Evolutionary conservation across 2,113 vertebrate species (phyloP), one percentile per base, ranked within the genome.

Genomic region (Ardeotis arabs): DNA sequence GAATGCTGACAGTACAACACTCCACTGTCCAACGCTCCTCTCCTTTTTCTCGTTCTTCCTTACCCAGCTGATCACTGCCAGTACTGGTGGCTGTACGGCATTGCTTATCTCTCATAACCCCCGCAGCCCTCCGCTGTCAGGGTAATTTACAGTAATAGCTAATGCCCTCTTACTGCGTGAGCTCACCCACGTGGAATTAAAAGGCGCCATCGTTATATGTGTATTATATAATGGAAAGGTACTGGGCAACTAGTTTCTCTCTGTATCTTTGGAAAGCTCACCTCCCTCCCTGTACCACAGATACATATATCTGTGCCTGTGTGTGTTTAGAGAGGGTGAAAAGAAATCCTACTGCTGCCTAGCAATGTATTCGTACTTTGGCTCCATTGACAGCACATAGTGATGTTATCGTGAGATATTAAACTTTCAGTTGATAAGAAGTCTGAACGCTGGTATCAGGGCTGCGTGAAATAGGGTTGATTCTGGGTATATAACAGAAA

Each of bases 41-140:
- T 95, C 81, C 73, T 75, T 95, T 89, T 76, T 90, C 95, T 96
- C 31, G 37, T 95, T 97, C 96, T 97, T 97, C 97, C 97, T 98
- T 97, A 97, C 94, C 93, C 84, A 79, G 93, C 97, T 98, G 97
- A 98, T 98, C 97, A 96, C 95, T 96, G 90, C 87, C 89, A 64
- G 95, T 94, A n/a, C 63, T 64, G 84, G 84, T 95, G 90, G 58
- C 66, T 95, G 93, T 94, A 87, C 79, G 84, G 83, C 69, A 31
- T 35, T 73, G 68, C 87, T 97, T 55, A 67, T 60, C 82, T 89
- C 59, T 12, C 15, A 10, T 59, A 89, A 93, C 91, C 93, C 96
- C 93, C 67, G 73, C 85, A 91, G 90, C 87, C 90, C 85, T 95
- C n/a, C 37, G 12, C 90, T 95, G 94, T 73, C 94, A 80, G 88